Conservation (phyloP, 2,113 vertebrate genomes). For the Stercorarius parasiticus region DNA sequence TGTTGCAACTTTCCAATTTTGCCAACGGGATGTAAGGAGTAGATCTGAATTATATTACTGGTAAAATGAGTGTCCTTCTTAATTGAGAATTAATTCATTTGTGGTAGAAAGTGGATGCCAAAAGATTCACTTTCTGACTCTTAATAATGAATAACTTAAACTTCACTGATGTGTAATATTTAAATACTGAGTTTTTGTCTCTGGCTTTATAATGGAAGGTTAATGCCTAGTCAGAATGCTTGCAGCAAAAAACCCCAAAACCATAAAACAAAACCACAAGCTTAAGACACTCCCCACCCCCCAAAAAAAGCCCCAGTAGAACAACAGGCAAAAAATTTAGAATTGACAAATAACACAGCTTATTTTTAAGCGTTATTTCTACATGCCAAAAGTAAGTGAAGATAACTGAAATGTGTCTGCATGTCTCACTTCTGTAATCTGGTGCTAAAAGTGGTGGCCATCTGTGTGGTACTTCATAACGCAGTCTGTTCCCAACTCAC, state of each 20-base stretch:
- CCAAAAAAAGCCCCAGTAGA: not conserved
- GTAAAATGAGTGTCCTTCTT: not conserved
- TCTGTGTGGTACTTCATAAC: conserved; percentile 52
- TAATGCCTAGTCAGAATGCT: not conserved
- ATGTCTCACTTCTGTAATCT: conserved; percentile 65
- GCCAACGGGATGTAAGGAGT: not conserved
- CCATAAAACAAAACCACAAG: not conserved
- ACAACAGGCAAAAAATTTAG: not conserved
- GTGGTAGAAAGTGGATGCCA: not conserved
- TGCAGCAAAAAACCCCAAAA: not conserved
- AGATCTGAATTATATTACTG: not conserved
- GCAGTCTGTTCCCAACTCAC: conserved; percentile 58
- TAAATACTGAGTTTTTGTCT: conserved; percentile 48
- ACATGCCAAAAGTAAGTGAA: conserved; percentile 50
- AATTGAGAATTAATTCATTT: not conserved
- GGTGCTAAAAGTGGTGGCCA: conserved; percentile 59
- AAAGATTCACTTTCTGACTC: not conserved
- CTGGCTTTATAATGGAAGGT: not conserved
- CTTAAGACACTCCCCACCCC: not conserved
- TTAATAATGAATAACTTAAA: conserved; percentile 26
- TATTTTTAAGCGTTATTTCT: conserved; percentile 62
- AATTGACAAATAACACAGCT: not conserved
- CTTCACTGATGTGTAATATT: not conserved
- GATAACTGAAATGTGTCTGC: conserved; percentile 54
- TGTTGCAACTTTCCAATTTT: not conserved